A percentile compares a stretch with the other conserved stretches of the same genome.
These are phyloP conservation scores for Diabrotica virgifera DNA, from an alignment of 1,140 invertebrate genomes.

Conservation along the genomic window DNA sequence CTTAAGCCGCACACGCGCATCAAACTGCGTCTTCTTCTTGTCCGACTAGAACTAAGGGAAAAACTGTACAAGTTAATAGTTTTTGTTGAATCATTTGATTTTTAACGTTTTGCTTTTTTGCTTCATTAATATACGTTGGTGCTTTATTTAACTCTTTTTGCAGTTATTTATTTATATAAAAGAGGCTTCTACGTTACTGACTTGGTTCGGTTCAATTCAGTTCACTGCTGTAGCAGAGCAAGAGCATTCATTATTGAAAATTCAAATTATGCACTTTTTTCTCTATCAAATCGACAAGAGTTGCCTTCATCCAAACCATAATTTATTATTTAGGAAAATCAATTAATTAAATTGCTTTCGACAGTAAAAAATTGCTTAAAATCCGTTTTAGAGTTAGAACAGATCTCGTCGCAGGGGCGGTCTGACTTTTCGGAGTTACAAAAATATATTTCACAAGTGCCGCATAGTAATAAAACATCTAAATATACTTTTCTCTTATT, in stretches of 20 bases:
- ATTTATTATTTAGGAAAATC: constrained; percentile 1
- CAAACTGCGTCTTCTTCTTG: too few relatives aligned
- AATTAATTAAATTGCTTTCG: neutral
- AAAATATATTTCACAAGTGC: too few relatives aligned
- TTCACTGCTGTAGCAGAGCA: neutral
- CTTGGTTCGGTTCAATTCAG: neutral
- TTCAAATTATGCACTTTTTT: constrained; percentile 3
- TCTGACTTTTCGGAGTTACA: neutral
- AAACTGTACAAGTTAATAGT: too few relatives aligned
- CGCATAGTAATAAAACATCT: too few relatives aligned
- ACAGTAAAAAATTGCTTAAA: neutral
- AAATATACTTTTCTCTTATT: too few relatives aligned
- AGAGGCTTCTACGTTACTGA: neutral
- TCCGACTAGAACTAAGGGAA: too few relatives aligned
- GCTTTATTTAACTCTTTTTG: too few relatives aligned
- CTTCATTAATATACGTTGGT: too few relatives aligned
- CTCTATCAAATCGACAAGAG: neutral
- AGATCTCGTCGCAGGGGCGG: neutral
- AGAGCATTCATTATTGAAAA: constrained; percentile 3
- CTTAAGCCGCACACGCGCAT: too few relatives aligned
- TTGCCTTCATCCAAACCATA: neutral
- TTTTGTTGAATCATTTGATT: too few relatives aligned
- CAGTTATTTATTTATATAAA: too few relatives aligned
- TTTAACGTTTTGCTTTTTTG: too few relatives aligned
- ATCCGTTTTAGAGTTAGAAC: neutral